Conservation (phyloP, 2,888 invertebrate species). For the Athalia cordata region DNA sequence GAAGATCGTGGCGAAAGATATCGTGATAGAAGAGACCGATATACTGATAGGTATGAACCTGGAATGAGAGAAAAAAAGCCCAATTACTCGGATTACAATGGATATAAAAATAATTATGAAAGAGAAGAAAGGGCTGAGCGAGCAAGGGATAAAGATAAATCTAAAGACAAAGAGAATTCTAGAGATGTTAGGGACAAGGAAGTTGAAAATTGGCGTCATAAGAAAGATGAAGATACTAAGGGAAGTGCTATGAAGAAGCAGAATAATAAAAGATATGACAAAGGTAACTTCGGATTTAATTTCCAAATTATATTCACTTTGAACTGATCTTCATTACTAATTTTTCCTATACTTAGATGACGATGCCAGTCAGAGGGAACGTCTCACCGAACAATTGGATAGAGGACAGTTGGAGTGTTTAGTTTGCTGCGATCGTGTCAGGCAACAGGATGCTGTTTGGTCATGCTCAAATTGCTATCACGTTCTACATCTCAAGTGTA, state of each 20-base stretch:
- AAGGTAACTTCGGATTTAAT: conserved; percentile 54
- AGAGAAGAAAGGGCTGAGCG: conserved; percentile 47
- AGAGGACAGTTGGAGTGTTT: conserved; percentile 92
- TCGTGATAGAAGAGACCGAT: conserved; percentile 49
- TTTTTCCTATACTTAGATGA: conserved; percentile 66
- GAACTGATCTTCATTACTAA: conserved; percentile 18
- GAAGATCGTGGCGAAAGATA: conserved; percentile 45
- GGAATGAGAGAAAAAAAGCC: conserved; percentile 57
- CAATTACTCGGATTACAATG: conserved; percentile 59
- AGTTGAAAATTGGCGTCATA: conserved; percentile 62
- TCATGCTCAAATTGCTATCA: conserved; percentile 94
- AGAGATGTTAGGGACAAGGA: conserved; percentile 47
- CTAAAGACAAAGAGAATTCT: conserved; percentile 48
- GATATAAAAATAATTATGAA: conserved; percentile 51
- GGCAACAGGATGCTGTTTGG: conserved; percentile 90
- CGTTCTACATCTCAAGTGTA: conserved; percentile 93
- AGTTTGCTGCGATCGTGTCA: conserved; percentile 93
- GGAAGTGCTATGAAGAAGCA: conserved; percentile 52
- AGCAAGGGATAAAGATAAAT: conserved; percentile 44
- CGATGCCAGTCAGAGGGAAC: conserved; percentile 86
- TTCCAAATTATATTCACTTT: conserved; percentile 1
- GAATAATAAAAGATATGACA: conserved; percentile 58
- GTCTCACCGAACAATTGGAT: conserved; percentile 88
- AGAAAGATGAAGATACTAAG: conserved; percentile 52
- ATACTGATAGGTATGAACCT: conserved; percentile 50